Conservation (phyloP, 2,797 vertebrate species). For the Chanos chanos region DNA sequence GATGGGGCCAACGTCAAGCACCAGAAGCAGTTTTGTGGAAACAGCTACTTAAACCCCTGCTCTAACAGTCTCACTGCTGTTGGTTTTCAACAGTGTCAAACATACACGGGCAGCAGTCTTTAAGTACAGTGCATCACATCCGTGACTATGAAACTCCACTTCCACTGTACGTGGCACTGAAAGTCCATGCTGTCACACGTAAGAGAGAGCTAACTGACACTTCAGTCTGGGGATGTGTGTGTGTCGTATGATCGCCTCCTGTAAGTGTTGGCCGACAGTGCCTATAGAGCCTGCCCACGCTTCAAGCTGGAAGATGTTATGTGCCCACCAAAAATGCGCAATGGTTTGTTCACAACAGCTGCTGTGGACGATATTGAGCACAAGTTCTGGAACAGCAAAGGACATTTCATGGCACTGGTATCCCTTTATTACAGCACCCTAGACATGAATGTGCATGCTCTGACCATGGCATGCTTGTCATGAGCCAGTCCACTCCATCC, state of each 20-base stretch:
- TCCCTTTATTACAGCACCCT: too few relatives aligned
- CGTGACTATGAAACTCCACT: not conserved
- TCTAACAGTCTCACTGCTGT: too few relatives aligned
- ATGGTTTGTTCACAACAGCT: slow-evolving; percentile 22
- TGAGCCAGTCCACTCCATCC: not conserved
- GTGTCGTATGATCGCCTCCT: not conserved
- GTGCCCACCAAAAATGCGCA: not conserved
- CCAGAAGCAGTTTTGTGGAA: too few relatives aligned
- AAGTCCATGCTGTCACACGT: too few relatives aligned
- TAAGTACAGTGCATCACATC: not conserved
- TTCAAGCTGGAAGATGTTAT: slow-evolving; percentile 12
- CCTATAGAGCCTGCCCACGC: slow-evolving; percentile 7
- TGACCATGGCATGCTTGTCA: slow-evolving; percentile 1
- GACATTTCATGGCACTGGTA: too few relatives aligned
- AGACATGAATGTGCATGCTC: not conserved
- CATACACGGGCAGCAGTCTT: too few relatives aligned
- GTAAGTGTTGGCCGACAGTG: slow-evolving; percentile 17
- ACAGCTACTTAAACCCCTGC: too few relatives aligned
- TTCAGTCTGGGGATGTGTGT: slow-evolving; percentile 3
- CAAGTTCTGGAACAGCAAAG: slow-evolving; percentile 7
- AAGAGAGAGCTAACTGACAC: too few relatives aligned
- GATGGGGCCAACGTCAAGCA: too few relatives aligned
- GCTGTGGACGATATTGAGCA: slow-evolving; percentile 25
- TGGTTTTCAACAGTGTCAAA: too few relatives aligned
- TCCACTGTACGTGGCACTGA: too few relatives aligned